Conservation (phyloP, 1,140 invertebrate species). For the Drosophila takahashii region DNA sequence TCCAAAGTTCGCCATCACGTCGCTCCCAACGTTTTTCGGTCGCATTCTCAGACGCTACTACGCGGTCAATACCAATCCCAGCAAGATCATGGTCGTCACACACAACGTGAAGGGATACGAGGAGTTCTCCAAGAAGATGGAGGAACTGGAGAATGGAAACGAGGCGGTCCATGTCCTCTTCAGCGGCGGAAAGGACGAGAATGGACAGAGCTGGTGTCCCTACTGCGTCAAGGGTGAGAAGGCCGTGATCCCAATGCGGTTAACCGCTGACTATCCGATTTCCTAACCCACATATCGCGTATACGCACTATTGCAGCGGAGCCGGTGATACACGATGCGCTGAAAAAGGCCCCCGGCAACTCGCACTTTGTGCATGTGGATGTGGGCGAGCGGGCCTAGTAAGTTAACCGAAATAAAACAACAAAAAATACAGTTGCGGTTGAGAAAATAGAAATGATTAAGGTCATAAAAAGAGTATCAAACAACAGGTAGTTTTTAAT, state of each 20-base stretch:
- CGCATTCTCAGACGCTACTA: constrained; percentile 47
- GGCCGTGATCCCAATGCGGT: constrained; percentile 5
- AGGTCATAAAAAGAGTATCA: not conserved
- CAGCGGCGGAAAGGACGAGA: constrained; percentile 88
- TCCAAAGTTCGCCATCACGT: constrained; percentile 62
- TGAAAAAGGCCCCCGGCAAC: constrained; percentile 86
- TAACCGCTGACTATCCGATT: constrained; percentile 17
- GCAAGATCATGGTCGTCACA: constrained; percentile 86
- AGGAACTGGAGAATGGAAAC: constrained; percentile 84
- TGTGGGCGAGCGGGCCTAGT: constrained; percentile 88
- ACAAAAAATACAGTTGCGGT: constrained; percentile 10
- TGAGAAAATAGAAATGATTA: not conserved
- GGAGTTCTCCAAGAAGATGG: constrained; percentile 86
- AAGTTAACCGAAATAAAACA: constrained; percentile 46
- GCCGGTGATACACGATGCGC: constrained; percentile 87
- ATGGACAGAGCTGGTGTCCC: constrained; percentile 90
- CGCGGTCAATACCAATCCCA: constrained; percentile 36
- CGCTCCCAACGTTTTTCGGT: constrained; percentile 36
- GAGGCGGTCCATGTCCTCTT: constrained; percentile 87
- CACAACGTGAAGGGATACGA: constrained; percentile 87
- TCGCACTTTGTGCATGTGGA: constrained; percentile 88
- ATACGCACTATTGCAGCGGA: constrained; percentile 84
- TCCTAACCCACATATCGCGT: constrained; percentile 3
- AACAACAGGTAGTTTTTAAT: not conserved
- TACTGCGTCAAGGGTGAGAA: constrained; percentile 89